Evolutionary conservation across 2,797 vertebrate genomes (phyloP), one percentile per base, ranked within the genome.

Genomic region (Onychomys arenicola): DNA sequence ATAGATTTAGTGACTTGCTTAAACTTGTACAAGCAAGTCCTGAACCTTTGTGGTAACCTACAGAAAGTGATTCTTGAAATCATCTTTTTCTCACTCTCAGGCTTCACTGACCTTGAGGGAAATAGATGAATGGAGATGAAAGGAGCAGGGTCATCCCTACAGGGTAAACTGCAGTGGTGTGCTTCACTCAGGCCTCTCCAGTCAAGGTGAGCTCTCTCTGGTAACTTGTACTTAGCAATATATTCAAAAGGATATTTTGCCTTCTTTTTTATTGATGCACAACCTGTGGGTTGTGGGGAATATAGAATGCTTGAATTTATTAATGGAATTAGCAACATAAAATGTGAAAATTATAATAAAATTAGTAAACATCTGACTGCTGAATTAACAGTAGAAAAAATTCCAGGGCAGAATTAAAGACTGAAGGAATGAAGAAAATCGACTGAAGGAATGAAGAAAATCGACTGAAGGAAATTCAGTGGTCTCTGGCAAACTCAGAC

Each of bases 51-150:
- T 32, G 52, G 69, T 83, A 87, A 95, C 63, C 84, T 97, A 86
- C 0, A 46, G n/a, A 95, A 65, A 84, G 82, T 4, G 5, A 83
- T 49, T 71, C 57, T 96, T 93, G 86, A 71, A 69, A 86, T 95
- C 89, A 89, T 94, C 86, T 91, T 89, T 84, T 86, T 59, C 76
- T 80, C 73, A 86, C 13, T 71, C 61, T 89, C 37, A 59, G 55
- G 83, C 57, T 85, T 93, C 43, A 32, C 90, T 94, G 85, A 91
- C 92, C 93, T 95, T 87, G 86, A 97, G 94, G 76, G 82, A 96
- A 96, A 91, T 78, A 96, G 61, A 37, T 89, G 27, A 89, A 59
- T 52, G 78, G 89, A 92, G 63, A 95, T 75, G 75, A 65, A 88
- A 91, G 83, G 86, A 96, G 90, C 16, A 34, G 46, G 46, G 1